Conservation (phyloP, 2,888 invertebrate genomes). For the Eilema depressum region DNA sequence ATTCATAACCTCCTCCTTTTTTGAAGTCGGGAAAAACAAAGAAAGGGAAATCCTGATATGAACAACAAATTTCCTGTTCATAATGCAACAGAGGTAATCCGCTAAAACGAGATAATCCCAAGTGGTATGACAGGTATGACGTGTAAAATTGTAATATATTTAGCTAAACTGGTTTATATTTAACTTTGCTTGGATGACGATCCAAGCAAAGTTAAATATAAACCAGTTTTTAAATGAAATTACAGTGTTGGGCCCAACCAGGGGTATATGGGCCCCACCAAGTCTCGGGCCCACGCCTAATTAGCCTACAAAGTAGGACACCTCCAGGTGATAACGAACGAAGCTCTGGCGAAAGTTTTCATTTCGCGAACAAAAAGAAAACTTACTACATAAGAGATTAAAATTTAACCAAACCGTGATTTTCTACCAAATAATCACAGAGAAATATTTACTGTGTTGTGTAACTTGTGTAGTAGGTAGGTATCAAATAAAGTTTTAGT, state of each 20-base stretch:
- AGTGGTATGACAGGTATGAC: constrained; percentile 1
- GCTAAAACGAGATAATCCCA: not conserved
- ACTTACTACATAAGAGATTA: not conserved
- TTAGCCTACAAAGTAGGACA: no score
- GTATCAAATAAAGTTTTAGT: not conserved
- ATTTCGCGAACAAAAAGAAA: no score
- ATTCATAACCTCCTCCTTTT: not conserved
- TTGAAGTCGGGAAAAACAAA: not conserved
- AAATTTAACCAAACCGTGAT: not conserved
- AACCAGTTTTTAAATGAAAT: not conserved
- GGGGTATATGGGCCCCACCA: no score
- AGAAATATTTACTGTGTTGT: not conserved
- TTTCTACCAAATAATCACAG: not conserved
- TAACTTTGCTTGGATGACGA: no score
- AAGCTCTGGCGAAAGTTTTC: not conserved
- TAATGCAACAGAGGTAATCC: not conserved
- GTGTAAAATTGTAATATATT: constrained; percentile 4
- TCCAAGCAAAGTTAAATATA: not conserved
- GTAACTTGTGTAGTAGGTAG: no score
- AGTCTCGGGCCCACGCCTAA: no score
- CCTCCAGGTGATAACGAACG: not conserved
- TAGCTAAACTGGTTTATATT: no score
- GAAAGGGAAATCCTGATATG: not conserved
- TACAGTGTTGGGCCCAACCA: not conserved
- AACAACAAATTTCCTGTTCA: constrained; percentile 2